Conservation (phyloP, 2,888 invertebrate genomes). For the Zeuzera pyrina region DNA sequence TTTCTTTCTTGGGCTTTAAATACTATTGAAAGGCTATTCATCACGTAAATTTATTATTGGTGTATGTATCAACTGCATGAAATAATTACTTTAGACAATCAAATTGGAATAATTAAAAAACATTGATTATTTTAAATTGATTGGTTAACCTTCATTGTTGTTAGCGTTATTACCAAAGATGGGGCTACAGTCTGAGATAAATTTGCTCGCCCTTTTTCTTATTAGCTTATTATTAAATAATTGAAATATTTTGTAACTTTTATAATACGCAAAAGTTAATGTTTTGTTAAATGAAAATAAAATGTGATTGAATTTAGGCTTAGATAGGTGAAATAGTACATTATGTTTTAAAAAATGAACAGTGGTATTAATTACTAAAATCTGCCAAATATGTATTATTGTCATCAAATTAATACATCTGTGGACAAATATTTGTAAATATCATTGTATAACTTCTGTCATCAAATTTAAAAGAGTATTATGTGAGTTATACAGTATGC, state of each 20-base stretch:
- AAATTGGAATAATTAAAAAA: too few relatives aligned
- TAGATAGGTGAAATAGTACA: conserved; percentile 44
- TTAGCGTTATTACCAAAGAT: conserved; percentile 69
- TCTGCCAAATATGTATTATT: conserved; percentile 16
- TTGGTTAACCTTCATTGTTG: conserved; percentile 37
- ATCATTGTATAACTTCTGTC: too few relatives aligned
- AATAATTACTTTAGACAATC: too few relatives aligned
- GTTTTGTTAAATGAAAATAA: conserved; percentile 56
- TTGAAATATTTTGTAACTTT: conserved; percentile 66
- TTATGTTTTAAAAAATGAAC: background rate
- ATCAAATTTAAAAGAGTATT: too few relatives aligned
- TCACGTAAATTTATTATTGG: too few relatives aligned
- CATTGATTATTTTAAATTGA: conserved; percentile 9
- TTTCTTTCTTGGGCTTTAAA: too few relatives aligned
- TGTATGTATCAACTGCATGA: too few relatives aligned
- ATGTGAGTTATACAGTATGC: too few relatives aligned
- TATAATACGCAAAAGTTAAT: conserved; percentile 57
- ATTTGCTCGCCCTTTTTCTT: conserved; percentile 45
- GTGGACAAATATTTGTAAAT: too few relatives aligned
- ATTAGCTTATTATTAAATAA: conserved; percentile 45
- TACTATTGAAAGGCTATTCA: too few relatives aligned
- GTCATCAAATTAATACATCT: too few relatives aligned
- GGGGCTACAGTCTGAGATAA: conserved; percentile 45
- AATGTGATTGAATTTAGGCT: conserved; percentile 63
- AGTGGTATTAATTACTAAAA: conserved; percentile 5